A percentile compares a stretch with the other conserved stretches of the same genome.
phyloP scores from a whole-genome alignment of 2,113 vertebrate genomes.

The Danio rerio region DNA sequence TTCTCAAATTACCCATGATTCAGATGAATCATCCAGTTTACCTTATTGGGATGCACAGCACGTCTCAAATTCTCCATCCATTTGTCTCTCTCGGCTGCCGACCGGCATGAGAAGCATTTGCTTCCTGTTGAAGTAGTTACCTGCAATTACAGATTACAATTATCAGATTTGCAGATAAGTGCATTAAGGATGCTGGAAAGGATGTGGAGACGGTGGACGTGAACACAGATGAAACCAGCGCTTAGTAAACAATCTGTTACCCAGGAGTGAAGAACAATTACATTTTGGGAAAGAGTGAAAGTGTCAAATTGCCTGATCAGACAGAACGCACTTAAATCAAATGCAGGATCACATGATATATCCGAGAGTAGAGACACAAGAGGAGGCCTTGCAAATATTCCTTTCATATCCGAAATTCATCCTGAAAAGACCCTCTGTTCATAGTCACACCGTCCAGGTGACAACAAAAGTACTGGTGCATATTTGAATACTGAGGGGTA shows the following conservation, averaged over 20 bases:
- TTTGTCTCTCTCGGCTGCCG: conserved; percentile 95
- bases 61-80: conserved; percentile 99
- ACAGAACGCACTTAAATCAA: conserved; percentile 41
- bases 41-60: conserved; percentile 97
- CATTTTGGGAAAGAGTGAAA: conserved; percentile 33
- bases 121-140: conserved; percentile 96
- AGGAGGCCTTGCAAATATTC: conserved; percentile 7
- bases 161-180: conserved; percentile 18
- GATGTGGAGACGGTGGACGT: conserved; percentile 15
- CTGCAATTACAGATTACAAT: conserved; percentile 71
- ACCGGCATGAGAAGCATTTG: conserved; percentile 98
- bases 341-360: conserved; percentile 37
- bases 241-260: conserved; percentile 15
- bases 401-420: background rate
- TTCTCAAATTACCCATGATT: background rate
- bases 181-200: conserved; percentile 17
- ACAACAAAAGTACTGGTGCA: background rate
- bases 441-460: background rate
- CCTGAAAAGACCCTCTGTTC: background rate
- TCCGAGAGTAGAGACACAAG: background rate
- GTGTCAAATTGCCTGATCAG: conserved; percentile 30
- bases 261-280: conserved; percentile 29
- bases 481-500: background rate
- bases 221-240: conserved; percentile 9
- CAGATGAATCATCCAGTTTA: conserved; percentile 56